Base-by-base conservation (phyloP, 2,113 vertebrate genomes). In the Corvus hawaiiensis region DNA sequence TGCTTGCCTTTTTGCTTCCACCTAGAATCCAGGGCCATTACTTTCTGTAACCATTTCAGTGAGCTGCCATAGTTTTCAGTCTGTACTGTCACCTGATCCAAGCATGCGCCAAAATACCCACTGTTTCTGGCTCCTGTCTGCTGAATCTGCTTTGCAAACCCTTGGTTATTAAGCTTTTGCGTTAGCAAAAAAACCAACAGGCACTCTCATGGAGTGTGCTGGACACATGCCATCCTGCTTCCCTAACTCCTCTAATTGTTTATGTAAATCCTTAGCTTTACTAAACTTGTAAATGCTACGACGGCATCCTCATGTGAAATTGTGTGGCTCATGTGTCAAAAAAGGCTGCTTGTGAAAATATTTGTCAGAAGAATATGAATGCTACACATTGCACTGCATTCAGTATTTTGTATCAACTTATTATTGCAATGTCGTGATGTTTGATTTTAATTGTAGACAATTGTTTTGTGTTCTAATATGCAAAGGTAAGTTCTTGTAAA, bases 21-120 rank as follows among this genome's bases (percentile, higher is more conserved):
- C 98, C 97, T 94, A 97, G 97, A 97, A 55, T 87, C 95, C 91
- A 98, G 98, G 98, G 97, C 96, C 98, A 98, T 98, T 97, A 96
- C 97, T 98, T 98, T 98, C 98, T 98, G 98, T 98, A 96, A 97
- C 98, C 98, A 98, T 98, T 98, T 99, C 99, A 99, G 98, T 99
- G 99, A 99, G 99, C 99, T 99, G 99, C 98, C 99, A 99, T 99
- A 98, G 98, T 99, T 98, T 98, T 98, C 97, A 98, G 98, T 99
- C 97, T 98, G 98, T 98, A 98, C 97, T 98, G 97, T 98, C 98
- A 98, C 98, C 98, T 98, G 98, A 98, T 97, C 98, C 98, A 97
- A 99, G 99, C 99, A 99, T 99, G 99, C 97, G 98, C 98, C 98
- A 97, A 98, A 96, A 95, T 96, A 93, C 95, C 97, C 98, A 97